Evolutionary conservation across 2,888 invertebrate genomes (phyloP), one percentile per base, ranked within the genome.

Genomic region (Scelioninae gen. 1): DNA sequence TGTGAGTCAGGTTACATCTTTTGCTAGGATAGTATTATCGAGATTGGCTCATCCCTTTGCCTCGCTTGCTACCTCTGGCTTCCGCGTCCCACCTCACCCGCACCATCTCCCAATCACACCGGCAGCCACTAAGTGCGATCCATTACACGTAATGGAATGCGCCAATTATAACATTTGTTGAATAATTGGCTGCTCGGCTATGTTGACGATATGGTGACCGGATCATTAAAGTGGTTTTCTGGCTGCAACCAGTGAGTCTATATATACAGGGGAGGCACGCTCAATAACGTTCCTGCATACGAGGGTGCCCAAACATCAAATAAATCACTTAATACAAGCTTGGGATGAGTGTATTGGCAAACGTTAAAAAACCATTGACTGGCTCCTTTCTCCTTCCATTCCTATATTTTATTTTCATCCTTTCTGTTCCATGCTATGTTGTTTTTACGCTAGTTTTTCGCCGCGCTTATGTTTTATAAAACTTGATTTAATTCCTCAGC

Each of bases 91-190:
- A 66, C 58, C 31, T 60, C 23, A 62, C 65, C 69, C 68, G 68
- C 78, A 31, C 63, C 71, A 40, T 63, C 47, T 77, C 71, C 72
- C 76, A 91, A 91, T 91, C 91, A 90, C 91, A 91, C 90, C 90
- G 86, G 86, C 85, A 88, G 89, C 90, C 89, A 88, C 90, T 91
- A 91, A 91, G 91, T 91, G 91, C 91, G 91, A 91, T 91, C 91
- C 91, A 91, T 91, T 91, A 91, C 89, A 89, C 88, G 89, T 91
- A 91, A 91, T 91, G 91, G 91, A 91, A 91, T 91, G 91, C 91
- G 89, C 91, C 91, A 91, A 91, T 91, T 91, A 91, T 91, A 91
- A 91, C 91, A 91, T 91, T 91, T 91, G 91, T 89, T 91, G 91
- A 91, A 91, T 91, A 91, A 91, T 91, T 91, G 88, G 86, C 86